Base-by-base conservation (phyloP, 2,888 invertebrate genomes). In the Peribatodes rhomboidaria region DNA sequence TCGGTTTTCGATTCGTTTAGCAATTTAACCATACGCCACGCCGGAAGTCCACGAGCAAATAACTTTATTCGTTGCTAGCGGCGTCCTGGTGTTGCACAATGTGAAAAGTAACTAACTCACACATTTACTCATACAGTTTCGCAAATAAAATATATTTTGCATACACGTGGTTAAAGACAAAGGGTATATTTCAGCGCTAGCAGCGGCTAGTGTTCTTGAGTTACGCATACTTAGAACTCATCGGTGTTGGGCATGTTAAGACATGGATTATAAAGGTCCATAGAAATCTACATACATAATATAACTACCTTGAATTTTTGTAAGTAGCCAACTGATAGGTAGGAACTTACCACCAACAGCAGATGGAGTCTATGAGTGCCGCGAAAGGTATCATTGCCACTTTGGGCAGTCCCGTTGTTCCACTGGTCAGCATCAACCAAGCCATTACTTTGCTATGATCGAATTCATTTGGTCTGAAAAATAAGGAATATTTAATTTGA, bases 371-470 rank as follows among this genome's bases (percentile, higher is more conserved):
- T 20, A 35, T 50, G 18, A 50, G 35, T 41, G 18, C 71, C 77
- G 35, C 78, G 65, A 68, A 86, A 3, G 84, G 75, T 49, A 85
- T 75, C 9, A 79, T 64, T 0, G 81, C 83, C 2, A 82, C 78
- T 76, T 87, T 86, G 0, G 86, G 84, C 7, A 71, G 50, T 4
- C 86, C 86, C 0, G 87, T 86, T 1, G 86, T 86, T 7, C 86
- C 87, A 57, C 86, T 87, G 7, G 87, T 87, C 46, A 86, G 55
- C 73, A 85, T 79, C 33, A 86, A 65, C 84, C 84, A 86, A 1
- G 83, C 83, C 14, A 73, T 61, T 2, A 71, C 81, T 68, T 77
- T 73, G 0, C 71, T 69, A 1, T 78, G 77, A 64, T 86, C 78
- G 46, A 87, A 83, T 47, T 78, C 70, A 33, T 80, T 75, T 35